These are phyloP conservation scores for Menidia beryllina DNA, from an alignment of 2,113 vertebrate genomes.

Conservation along the genomic window DNA sequence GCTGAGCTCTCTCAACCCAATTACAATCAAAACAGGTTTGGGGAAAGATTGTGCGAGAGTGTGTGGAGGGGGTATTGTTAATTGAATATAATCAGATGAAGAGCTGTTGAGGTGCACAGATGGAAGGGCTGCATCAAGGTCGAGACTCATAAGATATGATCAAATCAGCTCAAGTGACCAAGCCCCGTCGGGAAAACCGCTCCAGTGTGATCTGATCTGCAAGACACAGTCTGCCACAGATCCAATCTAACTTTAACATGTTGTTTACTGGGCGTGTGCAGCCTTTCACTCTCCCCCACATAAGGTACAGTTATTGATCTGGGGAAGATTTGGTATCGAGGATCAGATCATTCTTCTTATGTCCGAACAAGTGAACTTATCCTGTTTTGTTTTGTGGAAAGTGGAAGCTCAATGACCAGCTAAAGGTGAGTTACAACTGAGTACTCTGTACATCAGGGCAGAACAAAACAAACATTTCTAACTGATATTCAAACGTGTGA, in stretches of 20 bases:
- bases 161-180: constrained; percentile 67
- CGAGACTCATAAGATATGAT: constrained; percentile 59
- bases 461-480: not conserved
- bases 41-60: not conserved
- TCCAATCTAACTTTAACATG: constrained; percentile 48
- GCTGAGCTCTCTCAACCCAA: constrained; percentile 40
- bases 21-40: constrained; percentile 56
- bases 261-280: constrained; percentile 38
- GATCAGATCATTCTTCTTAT: too few species aligned
- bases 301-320: too few species aligned
- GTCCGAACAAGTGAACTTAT: too few species aligned
- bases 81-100: constrained; percentile 69
- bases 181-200: constrained; percentile 36
- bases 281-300: constrained; percentile 3
- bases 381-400: too few species aligned
- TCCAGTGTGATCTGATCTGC: constrained; percentile 34
- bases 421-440: constrained; percentile 3
- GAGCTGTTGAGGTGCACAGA: constrained; percentile 46
- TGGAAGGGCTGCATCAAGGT: constrained; percentile 54
- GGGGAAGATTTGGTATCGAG: too few species aligned
- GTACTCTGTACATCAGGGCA: not conserved
- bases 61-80: constrained; percentile 44
- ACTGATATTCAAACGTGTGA: constrained; percentile 38
- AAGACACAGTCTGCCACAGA: constrained; percentile 22
- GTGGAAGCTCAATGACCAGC: too few species aligned